Evolutionary conservation across 2,113 vertebrate genomes (phyloP).

Genomic region (Nothoprocta perdicaria): DNA sequence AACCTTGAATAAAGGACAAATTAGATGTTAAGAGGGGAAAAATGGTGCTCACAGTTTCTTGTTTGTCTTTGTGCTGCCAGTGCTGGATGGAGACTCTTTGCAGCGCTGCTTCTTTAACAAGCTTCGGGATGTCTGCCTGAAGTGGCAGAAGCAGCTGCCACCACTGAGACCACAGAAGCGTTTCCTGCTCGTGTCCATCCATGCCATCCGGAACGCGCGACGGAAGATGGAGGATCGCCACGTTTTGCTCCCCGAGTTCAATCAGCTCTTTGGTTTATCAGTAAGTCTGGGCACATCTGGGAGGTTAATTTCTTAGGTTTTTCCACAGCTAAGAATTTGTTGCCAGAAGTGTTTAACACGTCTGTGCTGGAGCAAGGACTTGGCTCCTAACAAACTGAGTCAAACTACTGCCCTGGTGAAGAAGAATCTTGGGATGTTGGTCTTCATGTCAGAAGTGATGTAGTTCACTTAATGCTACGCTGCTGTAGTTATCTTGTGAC

Average conservation of each 20-base stretch:
- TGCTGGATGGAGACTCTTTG: slow-evolving; percentile 81
- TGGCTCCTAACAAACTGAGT: neutral
- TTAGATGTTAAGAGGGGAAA: neutral
- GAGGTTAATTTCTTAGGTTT: neutral
- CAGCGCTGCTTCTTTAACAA: slow-evolving; percentile 84
- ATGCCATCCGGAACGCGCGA: slow-evolving; percentile 90
- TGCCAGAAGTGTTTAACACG: neutral
- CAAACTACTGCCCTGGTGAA: neutral
- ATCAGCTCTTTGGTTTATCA: slow-evolving; percentile 86
- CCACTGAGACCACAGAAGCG: neutral
- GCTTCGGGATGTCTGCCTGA: slow-evolving; percentile 78
- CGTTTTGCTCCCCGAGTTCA: slow-evolving; percentile 84
- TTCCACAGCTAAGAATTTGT: neutral
- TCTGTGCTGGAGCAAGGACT: neutral
- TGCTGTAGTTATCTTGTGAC: neutral
- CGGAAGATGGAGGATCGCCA: slow-evolving; percentile 98
- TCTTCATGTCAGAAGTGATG: neutral
- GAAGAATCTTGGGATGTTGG: neutral
- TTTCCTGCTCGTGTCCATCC: slow-evolving; percentile 79
- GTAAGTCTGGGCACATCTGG: slow-evolving; percentile 60
- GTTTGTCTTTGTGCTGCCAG: slow-evolving; percentile 58
- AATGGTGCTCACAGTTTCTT: neutral
- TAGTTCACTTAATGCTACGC: accelerated
- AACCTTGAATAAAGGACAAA: neutral
- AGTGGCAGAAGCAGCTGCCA: slow-evolving; percentile 78